Evolutionary conservation across 2,888 invertebrate species (phyloP), one percentile per base, ranked within the genome.

Genomic region (Agonum fuliginosum): DNA sequence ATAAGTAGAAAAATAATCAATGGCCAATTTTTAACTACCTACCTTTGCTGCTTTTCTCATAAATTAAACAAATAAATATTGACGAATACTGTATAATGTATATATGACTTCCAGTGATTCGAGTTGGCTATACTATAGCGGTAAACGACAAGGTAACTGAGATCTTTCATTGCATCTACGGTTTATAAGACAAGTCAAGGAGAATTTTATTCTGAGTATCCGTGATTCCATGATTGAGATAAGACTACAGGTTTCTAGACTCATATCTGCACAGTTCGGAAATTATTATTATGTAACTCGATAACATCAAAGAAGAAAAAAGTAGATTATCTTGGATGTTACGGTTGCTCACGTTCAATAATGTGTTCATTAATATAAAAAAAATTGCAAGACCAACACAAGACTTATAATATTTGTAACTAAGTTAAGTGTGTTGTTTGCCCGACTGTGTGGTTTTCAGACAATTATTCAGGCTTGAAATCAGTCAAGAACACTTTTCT

Each of bases 131-230:
- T n/a, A n/a, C n/a, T n/a, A n/a, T n/a, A n/a, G 17, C 58, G 58
- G 58, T 62, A 30, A 62, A 62, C 30, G 58, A 62, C 58, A 62
- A 62, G 58, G 58, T 62, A 62, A 62, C 58, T 62, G 17, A 27
- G 58, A 30, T 62, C 58, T 62, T 62, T 62, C 58, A 62, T 62
- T 30, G 8, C 58, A 62, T 62, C 30, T 62, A 8, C 27, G 30
- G 30, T 19, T 20, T 48, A n/a, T 17, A 10, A 48, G 48, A 62
- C 58, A 62, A 62, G 14, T 62, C 58, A 62, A 62, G 58, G 58
- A 62, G 58, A 62, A 30, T 30, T 62, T 30, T 62, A 8, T 30
- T 5, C 30, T 30, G 4, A 30, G 58, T 62, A 62, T 62, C 58
- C 58, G 58, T 62, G 58, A 62, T 62, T 62, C 30, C 30, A 12